A percentile compares a stretch with the other conserved stretches of the same genome.
Conservation (phyloP, 2,113 vertebrate genomes). For the Xyliphius kryptos region DNA sequence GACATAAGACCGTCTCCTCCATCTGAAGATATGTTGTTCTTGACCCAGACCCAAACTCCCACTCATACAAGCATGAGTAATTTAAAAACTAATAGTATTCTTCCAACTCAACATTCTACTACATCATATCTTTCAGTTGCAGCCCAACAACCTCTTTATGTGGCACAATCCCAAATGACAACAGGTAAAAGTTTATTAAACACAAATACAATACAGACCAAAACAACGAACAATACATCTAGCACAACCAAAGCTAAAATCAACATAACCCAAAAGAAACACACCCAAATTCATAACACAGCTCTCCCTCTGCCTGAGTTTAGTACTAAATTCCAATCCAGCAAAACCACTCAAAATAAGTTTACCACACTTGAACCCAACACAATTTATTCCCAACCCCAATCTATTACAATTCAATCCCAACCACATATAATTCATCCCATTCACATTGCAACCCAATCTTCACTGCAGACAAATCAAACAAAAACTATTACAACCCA, state of each 20-base stretch:
- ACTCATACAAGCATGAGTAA: conserved; percentile 7
- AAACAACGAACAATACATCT: too few relatives aligned
- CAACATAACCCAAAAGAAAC: neutral
- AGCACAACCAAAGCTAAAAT: too few relatives aligned
- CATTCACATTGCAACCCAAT: too few relatives aligned
- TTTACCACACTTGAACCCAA: neutral
- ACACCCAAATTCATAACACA: neutral
- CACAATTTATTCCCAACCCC: too few relatives aligned
- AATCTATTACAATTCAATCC: neutral
- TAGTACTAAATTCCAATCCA: neutral
- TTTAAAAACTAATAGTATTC: conserved; percentile 7
- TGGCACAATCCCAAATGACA: neutral
- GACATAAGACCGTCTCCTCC: conserved; percentile 7
- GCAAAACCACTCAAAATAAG: neutral
- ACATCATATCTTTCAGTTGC: neutral
- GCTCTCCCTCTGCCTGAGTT: too few relatives aligned
- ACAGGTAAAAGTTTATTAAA: neutral
- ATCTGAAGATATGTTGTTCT: conserved; percentile 22
- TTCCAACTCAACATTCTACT: neutral
- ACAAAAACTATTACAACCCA: too few relatives aligned
- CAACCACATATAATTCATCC: neutral
- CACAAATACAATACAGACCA: neutral
- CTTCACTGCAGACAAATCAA: too few relatives aligned
- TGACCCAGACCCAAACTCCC: conserved; percentile 20
- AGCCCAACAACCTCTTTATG: neutral